phyloP scores from a whole-genome alignment of 2,888 invertebrate species.

The Athalia cordata region DNA sequence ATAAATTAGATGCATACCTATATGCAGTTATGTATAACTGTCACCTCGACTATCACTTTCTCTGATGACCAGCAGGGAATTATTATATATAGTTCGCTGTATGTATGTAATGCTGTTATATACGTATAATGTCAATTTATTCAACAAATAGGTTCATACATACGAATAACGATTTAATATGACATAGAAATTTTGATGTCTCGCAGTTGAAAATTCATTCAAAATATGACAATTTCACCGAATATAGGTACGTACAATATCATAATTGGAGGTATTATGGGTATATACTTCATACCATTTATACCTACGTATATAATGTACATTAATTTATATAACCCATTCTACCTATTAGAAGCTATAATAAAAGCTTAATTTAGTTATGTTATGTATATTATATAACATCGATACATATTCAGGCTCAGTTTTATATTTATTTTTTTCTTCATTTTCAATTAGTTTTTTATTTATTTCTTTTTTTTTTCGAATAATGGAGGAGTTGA shows the following conservation, averaged over 20 bases:
- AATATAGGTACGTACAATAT: not conserved
- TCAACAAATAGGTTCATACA: not conserved
- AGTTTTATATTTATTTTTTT: not conserved
- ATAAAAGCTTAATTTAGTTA: constrained; percentile 53
- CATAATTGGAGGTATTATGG: too few species aligned
- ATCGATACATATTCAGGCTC: constrained; percentile 50
- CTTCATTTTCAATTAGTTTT: not conserved
- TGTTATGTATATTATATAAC: constrained; percentile 45
- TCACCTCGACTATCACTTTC: constrained; percentile 10
- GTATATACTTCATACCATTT: not conserved
- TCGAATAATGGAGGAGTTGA: not conserved
- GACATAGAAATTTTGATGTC: too few species aligned
- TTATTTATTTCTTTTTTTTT: not conserved
- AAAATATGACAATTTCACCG: constrained; percentile 6
- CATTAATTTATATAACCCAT: constrained; percentile 32
- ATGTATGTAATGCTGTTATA: too few species aligned
- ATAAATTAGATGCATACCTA: not conserved
- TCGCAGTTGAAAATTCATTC: constrained; percentile 20
- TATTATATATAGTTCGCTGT: not conserved
- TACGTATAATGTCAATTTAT: not conserved
- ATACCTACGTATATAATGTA: constrained; percentile 27
- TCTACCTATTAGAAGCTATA: constrained; percentile 52
- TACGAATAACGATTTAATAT: too few species aligned
- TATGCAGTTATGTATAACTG: not conserved
- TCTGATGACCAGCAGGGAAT: constrained; percentile 1